A percentile compares a stretch with the other conserved stretches of the same genome.
Evolutionary conservation across 2,797 vertebrate species (phyloP).

Genomic region (Sebastes taczanowskii): DNA sequence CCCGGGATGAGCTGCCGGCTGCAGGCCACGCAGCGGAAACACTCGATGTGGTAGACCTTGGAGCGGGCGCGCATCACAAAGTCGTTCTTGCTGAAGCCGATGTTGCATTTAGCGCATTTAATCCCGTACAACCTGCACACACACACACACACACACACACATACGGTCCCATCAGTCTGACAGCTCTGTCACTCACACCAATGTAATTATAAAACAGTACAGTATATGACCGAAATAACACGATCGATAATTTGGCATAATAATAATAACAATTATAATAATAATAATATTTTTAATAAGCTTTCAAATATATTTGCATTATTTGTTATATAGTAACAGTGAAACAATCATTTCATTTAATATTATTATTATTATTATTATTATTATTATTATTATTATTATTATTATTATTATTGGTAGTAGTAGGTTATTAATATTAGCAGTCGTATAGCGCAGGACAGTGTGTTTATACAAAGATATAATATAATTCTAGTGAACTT

Average conservation of each 20-base stretch:
- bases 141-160: neutral
- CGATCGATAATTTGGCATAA: neutral
- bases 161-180: slow-evolving; percentile 5
- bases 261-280: too few species aligned
- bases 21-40: slow-evolving; percentile 98
- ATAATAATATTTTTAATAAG: neutral
- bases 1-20: slow-evolving; percentile 97
- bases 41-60: slow-evolving; percentile 98
- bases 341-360: neutral
- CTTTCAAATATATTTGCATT: neutral
- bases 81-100: slow-evolving; percentile 98
- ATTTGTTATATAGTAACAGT: neutral
- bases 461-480: neutral
- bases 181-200: neutral
- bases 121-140: slow-evolving; percentile 93
- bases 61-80: slow-evolving; percentile 97
- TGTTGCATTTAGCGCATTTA: slow-evolving; percentile 98
- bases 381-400: neutral
- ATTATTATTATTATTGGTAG: neutral
- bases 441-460: neutral
- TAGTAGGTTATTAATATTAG: neutral
- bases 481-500: neutral
- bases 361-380: neutral
- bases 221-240: neutral
- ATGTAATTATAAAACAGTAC: neutral